Evolutionary conservation across 2,113 vertebrate species (phyloP), one percentile per base, ranked within the genome.

Genomic region (Larimichthys polyactis): DNA sequence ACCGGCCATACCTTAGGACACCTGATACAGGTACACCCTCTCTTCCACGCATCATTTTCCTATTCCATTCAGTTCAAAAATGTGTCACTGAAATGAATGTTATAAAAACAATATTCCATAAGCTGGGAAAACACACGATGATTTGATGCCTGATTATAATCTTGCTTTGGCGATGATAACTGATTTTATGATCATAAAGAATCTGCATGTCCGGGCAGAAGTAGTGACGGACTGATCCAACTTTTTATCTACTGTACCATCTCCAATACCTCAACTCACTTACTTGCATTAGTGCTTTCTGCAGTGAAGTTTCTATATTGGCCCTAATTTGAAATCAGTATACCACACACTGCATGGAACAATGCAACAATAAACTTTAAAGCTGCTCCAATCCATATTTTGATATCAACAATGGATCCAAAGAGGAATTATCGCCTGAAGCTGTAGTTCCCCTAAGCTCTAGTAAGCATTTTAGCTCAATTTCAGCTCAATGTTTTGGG

Each of bases 1-100:
- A 82, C 48, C 24, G 2, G 55, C 55, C 15, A 20, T 32, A 3
- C 85, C 46, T 46, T 9, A 27, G 48, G 76, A 76, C 58, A 82
- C 54, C 68, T 82, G 73, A 81, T 43, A 63, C 63, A 84, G 54
- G 44, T 79, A 69, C 46, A 60, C 24, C 8, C 17, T 71, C 22
- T 51, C 27, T 57, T 17, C 24, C 46, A 32, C 19, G 17, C 46
- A 81, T 55, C 40, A 54, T 49, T 89, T 81, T 67, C 65, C 73
- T 62, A 3, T 49, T 73, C n/a, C 46, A 40, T 64, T 79, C 36
- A 54, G 17, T 66, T 88, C 14, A 74, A 71, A 40, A 83, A 63
- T 75, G 59, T 0, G 12, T 66, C 72, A 69, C 2, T 1, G 32
- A 59, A 16, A 75, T 17, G 22, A 75, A 71, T 55, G 65, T 75